Percentiles rank a stretch among this genome's conserved stretches.
Evolutionary conservation across 2,797 vertebrate species (phyloP).

Genomic region (Lagothrix lagotricha): DNA sequence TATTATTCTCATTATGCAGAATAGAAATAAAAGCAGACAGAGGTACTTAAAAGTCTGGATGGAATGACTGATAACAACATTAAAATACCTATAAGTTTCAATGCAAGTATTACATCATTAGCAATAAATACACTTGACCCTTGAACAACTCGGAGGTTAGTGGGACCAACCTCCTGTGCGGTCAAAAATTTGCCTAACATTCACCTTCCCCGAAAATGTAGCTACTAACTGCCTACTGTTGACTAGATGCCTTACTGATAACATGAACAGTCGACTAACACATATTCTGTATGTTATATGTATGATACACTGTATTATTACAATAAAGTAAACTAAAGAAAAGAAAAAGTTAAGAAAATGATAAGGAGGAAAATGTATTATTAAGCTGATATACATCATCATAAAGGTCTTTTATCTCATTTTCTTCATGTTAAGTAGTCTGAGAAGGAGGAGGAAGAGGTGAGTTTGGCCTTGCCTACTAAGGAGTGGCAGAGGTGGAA

Average conservation of each 20-base stretch:
- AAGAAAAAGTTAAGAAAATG: not conserved
- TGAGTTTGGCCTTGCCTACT: too few species aligned
- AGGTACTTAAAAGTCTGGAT: not conserved
- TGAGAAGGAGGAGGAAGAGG: not conserved
- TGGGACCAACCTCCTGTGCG: not conserved
- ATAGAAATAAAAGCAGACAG: not conserved
- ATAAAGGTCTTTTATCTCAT: not conserved
- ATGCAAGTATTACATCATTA: not conserved
- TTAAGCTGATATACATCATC: not conserved
- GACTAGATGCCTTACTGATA: not conserved
- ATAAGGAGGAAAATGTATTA: not conserved
- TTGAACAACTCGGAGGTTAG: not conserved
- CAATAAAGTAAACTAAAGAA: not conserved
- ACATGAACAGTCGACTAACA: not conserved
- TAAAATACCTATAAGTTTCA: not conserved
- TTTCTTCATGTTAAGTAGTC: not conserved
- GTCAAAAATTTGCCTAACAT: not conserved
- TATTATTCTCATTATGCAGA: not conserved
- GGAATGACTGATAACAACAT: not conserved
- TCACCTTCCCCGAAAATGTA: rapidly evolving
- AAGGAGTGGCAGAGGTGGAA: too few species aligned
- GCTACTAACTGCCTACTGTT: not conserved
- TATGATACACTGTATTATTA: not conserved
- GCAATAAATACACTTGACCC: not conserved
- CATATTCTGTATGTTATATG: not conserved